These are phyloP conservation scores for Apodemia zela DNA, from an alignment of 2,888 invertebrate species.

Conservation along the genomic window DNA sequence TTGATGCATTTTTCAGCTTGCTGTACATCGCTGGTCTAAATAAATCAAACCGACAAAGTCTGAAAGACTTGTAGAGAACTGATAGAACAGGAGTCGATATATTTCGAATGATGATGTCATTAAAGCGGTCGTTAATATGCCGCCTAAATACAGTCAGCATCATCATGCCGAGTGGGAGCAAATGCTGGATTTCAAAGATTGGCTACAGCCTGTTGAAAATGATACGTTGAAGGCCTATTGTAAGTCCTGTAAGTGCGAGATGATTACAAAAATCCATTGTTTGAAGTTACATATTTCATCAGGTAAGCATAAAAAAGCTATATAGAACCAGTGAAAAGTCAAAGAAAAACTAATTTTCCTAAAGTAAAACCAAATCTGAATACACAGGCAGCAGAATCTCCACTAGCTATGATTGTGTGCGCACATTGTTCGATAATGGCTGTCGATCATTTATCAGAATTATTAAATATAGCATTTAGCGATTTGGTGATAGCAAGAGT, in stretches of 20 bases:
- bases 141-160: conserved; percentile 18
- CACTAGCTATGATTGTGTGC: conserved; percentile 24
- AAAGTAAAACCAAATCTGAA: conserved; percentile 26
- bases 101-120: conserved; percentile 33
- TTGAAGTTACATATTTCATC: too few species aligned
- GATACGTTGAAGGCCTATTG: too few species aligned
- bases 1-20: too few species aligned
- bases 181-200: neutral
- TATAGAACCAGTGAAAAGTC: conserved; percentile 22
- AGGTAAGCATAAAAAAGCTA: conserved; percentile 18
- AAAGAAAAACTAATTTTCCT: conserved; percentile 22
- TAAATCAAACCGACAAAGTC: conserved; percentile 27
- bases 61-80: conserved; percentile 31
- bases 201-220: too few species aligned
- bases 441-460: conserved; percentile 28
- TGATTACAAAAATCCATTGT: too few species aligned
- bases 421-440: conserved; percentile 25
- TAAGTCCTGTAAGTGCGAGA: too few species aligned
- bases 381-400: conserved; percentile 28
- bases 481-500: conserved; percentile 24
- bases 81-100: conserved; percentile 37
- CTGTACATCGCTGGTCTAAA: too few species aligned
- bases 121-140: neutral
- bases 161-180: conserved; percentile 21
- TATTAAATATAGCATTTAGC: conserved; percentile 28